Conservation (phyloP, 2,113 vertebrate genomes). For the Pyrgilauda ruficollis region DNA sequence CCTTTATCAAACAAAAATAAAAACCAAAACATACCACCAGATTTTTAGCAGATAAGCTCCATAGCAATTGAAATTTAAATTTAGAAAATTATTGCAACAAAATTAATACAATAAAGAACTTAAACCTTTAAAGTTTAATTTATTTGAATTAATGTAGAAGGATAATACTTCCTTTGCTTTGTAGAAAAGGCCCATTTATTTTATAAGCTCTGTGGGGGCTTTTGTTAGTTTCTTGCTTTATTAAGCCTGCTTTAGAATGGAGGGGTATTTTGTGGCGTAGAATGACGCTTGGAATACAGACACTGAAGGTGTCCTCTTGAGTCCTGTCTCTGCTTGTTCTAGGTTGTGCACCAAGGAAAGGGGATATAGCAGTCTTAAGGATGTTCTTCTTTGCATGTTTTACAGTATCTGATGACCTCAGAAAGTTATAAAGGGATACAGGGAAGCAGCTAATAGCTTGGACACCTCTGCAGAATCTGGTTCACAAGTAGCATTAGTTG, state of each 20-base stretch:
- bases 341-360: not conserved
- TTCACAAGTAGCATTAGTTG: not conserved
- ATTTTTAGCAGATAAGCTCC: not conserved
- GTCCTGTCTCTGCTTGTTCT: not conserved
- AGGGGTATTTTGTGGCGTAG: not conserved
- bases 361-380: not conserved
- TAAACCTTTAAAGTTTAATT: not conserved
- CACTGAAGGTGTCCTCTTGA: fast-evolving
- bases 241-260: not conserved
- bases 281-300: not conserved
- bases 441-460: not conserved
- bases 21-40: not conserved
- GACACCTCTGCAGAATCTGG: not conserved
- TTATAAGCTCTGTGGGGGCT: not conserved
- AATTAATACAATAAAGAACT: not conserved
- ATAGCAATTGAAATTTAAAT: not conserved
- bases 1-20: not conserved
- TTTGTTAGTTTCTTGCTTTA: not conserved
- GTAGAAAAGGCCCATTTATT: not conserved
- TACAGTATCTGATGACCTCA: not conserved
- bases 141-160: not conserved
- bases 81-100: not conserved
- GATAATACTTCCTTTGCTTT: not conserved
- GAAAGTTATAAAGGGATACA: not conserved
- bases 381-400: not conserved